Evolutionary conservation across 2,888 invertebrate species (phyloP).

Genomic region (Sialis lutaria): DNA sequence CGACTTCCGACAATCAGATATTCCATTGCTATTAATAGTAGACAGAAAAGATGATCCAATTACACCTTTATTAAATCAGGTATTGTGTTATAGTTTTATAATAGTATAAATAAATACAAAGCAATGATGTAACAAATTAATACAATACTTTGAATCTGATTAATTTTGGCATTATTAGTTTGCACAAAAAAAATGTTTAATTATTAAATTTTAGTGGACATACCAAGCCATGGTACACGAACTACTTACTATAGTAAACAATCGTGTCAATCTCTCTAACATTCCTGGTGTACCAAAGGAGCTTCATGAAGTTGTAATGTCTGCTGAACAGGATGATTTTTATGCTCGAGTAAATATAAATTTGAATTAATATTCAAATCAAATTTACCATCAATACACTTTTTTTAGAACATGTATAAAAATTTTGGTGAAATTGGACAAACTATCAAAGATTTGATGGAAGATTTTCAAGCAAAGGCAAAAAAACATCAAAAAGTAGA

Average conservation of each 20-base stretch:
- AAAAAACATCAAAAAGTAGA: constrained; percentile 95
- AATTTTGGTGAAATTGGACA: constrained; percentile 99
- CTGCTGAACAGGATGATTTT: constrained; percentile 93
- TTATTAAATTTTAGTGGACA: constrained; percentile 60
- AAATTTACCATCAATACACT: constrained; percentile 4
- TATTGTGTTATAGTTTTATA: constrained; percentile 13
- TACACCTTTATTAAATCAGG: constrained; percentile 85
- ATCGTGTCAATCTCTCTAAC: constrained; percentile 77
- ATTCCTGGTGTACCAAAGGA: constrained; percentile 77
- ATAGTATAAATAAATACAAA: neutral
- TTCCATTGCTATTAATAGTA: constrained; percentile 71
- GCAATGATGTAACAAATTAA: neutral
- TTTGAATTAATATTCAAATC: constrained; percentile 3
- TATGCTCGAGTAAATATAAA: constrained; percentile 54
- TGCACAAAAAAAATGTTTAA: constrained; percentile 1
- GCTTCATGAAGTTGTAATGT: constrained; percentile 80
- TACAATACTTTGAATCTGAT: neutral
- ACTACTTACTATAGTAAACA: constrained; percentile 78
- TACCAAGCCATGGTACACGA: constrained; percentile 99
- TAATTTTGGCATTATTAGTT: neutral
- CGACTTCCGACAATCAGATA: constrained; percentile 61
- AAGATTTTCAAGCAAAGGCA: constrained; percentile 90
- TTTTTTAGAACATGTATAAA: constrained; percentile 64
- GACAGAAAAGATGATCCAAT: constrained; percentile 91
- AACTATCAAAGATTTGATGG: constrained; percentile 92